phyloP scores from a whole-genome alignment of 2,113 vertebrate genomes.

The Emberiza fucata region DNA sequence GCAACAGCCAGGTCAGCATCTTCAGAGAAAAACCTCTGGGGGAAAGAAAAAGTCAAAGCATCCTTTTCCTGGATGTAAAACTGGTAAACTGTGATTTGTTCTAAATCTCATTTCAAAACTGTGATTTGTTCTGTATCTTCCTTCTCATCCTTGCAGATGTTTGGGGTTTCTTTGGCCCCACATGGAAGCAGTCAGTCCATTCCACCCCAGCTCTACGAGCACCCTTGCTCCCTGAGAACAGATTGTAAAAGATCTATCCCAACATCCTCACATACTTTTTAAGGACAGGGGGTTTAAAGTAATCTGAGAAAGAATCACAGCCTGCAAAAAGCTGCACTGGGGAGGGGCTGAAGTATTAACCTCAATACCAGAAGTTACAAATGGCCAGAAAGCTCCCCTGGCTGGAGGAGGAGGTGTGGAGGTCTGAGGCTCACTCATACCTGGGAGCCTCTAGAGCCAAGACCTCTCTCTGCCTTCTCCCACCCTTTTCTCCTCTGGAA shows the following conservation, averaged over 20 bases:
- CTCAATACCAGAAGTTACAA: background rate
- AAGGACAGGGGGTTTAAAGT: background rate
- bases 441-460: background rate
- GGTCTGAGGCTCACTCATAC: rapidly evolving
- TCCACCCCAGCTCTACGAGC: background rate
- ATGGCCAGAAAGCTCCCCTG: background rate
- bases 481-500: background rate
- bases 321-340: background rate
- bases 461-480: background rate
- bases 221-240: background rate
- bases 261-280: background rate
- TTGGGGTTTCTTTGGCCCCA: background rate
- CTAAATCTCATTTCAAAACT: background rate
- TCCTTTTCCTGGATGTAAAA: background rate
- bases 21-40: background rate
- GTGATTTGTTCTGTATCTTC: background rate
- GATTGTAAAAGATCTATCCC: background rate
- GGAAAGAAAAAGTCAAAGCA: background rate
- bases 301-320: background rate
- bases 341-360: background rate
- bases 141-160: rapidly evolving
- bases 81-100: background rate
- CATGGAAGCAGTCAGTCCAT: background rate
- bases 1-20: background rate
- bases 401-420: background rate